These are phyloP conservation scores for Euborellia annulipes DNA, from an alignment of 1,140 invertebrate species.

Conservation along the genomic window DNA sequence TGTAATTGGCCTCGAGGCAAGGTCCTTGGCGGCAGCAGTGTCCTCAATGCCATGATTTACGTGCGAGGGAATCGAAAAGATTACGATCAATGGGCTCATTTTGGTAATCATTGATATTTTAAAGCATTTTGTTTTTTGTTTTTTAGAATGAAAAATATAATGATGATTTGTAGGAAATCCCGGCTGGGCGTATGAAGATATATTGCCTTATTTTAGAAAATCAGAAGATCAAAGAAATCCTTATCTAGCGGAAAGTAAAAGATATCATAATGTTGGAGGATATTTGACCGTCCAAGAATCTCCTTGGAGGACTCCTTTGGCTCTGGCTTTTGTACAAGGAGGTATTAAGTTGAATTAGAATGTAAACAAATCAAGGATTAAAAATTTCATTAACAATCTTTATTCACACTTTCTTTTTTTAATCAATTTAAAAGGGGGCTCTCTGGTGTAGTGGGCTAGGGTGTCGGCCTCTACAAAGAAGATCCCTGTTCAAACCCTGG, in stretches of 20 bases:
- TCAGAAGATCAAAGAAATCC: constrained; percentile 77
- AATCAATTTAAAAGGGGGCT: too few relatives aligned
- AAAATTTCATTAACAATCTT: too few relatives aligned
- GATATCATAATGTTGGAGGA: constrained; percentile 56
- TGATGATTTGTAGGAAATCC: constrained; percentile 50
- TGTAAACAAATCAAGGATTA: too few relatives aligned
- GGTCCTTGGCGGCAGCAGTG: constrained; percentile 71
- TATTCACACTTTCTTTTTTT: too few relatives aligned
- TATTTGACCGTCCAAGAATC: constrained; percentile 72
- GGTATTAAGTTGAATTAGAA: too few relatives aligned
- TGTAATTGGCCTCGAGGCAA: constrained; percentile 80
- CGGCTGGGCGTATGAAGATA: constrained; percentile 79
- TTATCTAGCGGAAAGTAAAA: constrained; percentile 37
- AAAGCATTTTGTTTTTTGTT: not conserved
- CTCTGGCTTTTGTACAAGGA: constrained; percentile 64
- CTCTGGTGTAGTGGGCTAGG: too few relatives aligned
- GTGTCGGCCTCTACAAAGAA: too few relatives aligned
- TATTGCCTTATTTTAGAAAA: constrained; percentile 77
- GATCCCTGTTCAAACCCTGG: too few relatives aligned
- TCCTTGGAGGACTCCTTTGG: constrained; percentile 62
- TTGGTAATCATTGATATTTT: constrained; percentile 28
- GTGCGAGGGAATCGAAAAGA: constrained; percentile 67
- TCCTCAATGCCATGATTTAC: constrained; percentile 80
- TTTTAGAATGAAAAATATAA: not conserved
- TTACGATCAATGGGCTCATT: constrained; percentile 64